These are phyloP conservation scores for Nymphalis urticae DNA, from an alignment of 2,888 invertebrate genomes.

Conservation along the genomic window DNA sequence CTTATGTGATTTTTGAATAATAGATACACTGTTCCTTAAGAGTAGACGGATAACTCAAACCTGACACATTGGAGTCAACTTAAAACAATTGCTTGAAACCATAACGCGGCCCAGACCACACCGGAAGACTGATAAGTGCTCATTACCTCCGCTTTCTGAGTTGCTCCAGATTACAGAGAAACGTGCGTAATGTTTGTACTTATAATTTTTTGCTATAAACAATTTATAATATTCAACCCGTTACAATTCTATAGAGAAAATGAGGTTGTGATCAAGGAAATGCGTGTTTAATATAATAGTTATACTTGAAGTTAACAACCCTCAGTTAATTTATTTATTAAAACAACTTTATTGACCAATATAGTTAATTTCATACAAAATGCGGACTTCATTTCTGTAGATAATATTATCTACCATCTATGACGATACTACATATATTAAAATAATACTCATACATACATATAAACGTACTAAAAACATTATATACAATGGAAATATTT, in stretches of 20 bases:
- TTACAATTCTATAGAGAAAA: constrained; percentile 6
- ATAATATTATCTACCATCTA: too few species aligned
- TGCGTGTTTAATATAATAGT: not conserved
- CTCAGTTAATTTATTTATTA: not conserved
- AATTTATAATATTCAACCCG: not conserved
- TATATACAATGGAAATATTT: too few species aligned
- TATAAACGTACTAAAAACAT: too few species aligned
- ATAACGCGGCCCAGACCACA: constrained; percentile 24
- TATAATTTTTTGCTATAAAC: constrained; percentile 5
- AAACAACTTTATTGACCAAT: too few species aligned
- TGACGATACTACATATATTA: too few species aligned
- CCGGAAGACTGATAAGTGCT: constrained; percentile 30
- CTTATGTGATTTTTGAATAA: too few species aligned
- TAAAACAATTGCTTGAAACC: constrained; percentile 22
- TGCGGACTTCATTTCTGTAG: too few species aligned
- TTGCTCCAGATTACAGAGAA: constrained; percentile 28
- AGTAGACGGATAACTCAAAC: not conserved
- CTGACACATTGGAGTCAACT: constrained; percentile 3
- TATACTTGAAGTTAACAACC: not conserved
- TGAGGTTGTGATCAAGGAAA: constrained; percentile 7
- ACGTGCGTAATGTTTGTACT: constrained; percentile 1
- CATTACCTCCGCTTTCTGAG: constrained; percentile 27
- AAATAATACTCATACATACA: too few species aligned
- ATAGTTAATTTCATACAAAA: too few species aligned
- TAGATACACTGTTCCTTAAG: not conserved